Conservation (phyloP, 2,797 vertebrate species). For the Morelia viridis region DNA sequence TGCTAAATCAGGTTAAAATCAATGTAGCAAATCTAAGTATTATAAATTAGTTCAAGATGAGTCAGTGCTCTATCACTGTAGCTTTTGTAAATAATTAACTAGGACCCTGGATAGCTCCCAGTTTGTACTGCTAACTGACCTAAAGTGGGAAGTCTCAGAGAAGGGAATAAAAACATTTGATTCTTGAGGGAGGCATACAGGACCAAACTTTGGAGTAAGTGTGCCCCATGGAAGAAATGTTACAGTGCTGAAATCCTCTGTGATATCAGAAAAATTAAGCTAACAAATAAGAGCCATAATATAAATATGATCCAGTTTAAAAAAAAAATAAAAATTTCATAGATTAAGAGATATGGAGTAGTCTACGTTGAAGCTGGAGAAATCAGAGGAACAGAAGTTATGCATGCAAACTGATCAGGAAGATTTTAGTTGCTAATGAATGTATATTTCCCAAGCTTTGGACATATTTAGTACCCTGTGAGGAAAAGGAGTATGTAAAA, state of each 20-base stretch:
- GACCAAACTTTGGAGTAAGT: background rate
- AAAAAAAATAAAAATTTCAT: background rate
- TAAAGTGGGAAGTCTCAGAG: background rate
- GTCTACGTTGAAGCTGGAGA: background rate
- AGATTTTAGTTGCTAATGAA: background rate
- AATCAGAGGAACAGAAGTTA: background rate
- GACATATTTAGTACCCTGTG: too few relatives aligned
- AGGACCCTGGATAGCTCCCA: conserved; percentile 2
- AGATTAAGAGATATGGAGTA: background rate
- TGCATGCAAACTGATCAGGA: background rate
- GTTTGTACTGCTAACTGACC: background rate
- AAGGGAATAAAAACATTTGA: background rate
- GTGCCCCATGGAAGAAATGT: background rate
- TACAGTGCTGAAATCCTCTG: too few relatives aligned
- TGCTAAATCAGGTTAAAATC: background rate
- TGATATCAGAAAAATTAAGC: background rate
- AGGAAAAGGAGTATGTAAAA: background rate
- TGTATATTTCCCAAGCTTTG: too few relatives aligned
- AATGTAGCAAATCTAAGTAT: background rate
- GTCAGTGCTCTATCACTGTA: background rate
- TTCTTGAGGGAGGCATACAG: background rate
- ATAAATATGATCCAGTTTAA: background rate
- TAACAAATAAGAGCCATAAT: background rate
- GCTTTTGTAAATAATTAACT: background rate
- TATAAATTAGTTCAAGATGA: background rate